These are phyloP conservation scores for Salpingus planirostris DNA, from an alignment of 2,888 invertebrate genomes.

Conservation along the genomic window DNA sequence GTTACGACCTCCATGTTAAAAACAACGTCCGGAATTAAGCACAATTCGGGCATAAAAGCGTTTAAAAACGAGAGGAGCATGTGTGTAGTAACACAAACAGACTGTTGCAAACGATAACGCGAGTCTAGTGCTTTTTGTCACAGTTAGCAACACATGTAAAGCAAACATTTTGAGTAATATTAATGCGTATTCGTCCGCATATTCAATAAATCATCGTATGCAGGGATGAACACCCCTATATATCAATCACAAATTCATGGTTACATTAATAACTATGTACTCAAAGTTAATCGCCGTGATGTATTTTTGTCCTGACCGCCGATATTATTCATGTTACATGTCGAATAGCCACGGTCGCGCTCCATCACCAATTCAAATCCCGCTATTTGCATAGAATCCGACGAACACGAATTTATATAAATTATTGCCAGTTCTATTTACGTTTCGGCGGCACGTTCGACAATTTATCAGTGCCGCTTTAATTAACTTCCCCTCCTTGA, in stretches of 20 bases:
- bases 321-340: slow-evolving; percentile 13
- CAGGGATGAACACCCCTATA: slow-evolving; percentile 16
- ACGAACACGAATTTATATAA: slow-evolving; percentile 10
- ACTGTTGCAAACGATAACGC: slow-evolving; percentile 11
- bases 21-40: slow-evolving; percentile 1
- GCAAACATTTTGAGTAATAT: slow-evolving; percentile 16
- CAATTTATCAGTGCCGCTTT: too few relatives aligned
- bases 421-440: too few relatives aligned
- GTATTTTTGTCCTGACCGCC: slow-evolving; percentile 14
- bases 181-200: slow-evolving; percentile 15
- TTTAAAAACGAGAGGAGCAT: slow-evolving; percentile 2
- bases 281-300: slow-evolving; percentile 15
- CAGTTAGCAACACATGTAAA: slow-evolving; percentile 13
- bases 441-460: too few relatives aligned
- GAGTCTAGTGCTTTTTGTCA: slow-evolving; percentile 13
- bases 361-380: slow-evolving; percentile 5
- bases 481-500: too few relatives aligned
- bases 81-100: slow-evolving; percentile 5
- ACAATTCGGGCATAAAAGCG: slow-evolving; percentile 2
- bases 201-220: slow-evolving; percentile 17
- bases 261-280: slow-evolving; percentile 15
- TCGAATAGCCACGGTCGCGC: slow-evolving; percentile 7
- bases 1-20: too few relatives aligned
- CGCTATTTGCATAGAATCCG: slow-evolving; percentile 12
- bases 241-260: slow-evolving; percentile 16